Percentiles rank a stretch among this genome's conserved stretches.
Evolutionary conservation across 2,113 vertebrate genomes (phyloP).

Genomic region (Aegithalos caudatus): DNA sequence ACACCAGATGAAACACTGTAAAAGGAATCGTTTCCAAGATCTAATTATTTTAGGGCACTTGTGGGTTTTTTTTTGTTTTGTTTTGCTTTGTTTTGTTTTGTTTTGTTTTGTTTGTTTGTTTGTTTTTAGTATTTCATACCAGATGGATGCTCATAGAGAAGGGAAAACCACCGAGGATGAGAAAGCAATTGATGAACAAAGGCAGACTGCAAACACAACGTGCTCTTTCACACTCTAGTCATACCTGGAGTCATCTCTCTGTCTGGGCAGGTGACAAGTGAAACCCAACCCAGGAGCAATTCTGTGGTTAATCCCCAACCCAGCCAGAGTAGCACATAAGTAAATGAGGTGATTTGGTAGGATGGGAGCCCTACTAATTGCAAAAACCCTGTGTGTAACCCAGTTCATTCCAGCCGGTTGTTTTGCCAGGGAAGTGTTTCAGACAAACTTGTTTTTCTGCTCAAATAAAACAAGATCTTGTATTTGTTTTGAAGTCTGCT

Average conservation of each 20-base stretch:
- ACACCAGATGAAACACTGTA: not conserved
- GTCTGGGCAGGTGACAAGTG: constrained; percentile 45
- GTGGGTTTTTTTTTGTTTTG: not conserved
- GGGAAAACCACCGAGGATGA: constrained; percentile 1
- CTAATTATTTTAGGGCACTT: not conserved
- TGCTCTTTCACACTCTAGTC: not conserved
- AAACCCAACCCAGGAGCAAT: constrained; percentile 50
- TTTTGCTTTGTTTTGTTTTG: not conserved
- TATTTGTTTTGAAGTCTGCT: not conserved
- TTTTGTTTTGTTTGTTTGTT: not conserved
- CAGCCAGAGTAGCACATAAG: constrained; percentile 28
- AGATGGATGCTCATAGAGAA: not conserved
- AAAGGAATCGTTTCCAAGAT: not conserved
- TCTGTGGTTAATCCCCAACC: constrained; percentile 56
- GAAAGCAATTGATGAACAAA: constrained; percentile 7
- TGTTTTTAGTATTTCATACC: not conserved
- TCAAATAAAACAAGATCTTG: not conserved
- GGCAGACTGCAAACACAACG: not conserved
- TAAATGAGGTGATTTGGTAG: not conserved
- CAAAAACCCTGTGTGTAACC: not conserved
- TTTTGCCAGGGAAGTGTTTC: not conserved
- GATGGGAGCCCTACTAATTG: not conserved
- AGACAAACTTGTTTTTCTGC: not conserved
- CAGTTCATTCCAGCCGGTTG: not conserved
- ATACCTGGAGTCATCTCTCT: not conserved